These are phyloP conservation scores for Drosophila nebulosa DNA, from an alignment of 1,140 invertebrate genomes.

Conservation along the genomic window DNA sequence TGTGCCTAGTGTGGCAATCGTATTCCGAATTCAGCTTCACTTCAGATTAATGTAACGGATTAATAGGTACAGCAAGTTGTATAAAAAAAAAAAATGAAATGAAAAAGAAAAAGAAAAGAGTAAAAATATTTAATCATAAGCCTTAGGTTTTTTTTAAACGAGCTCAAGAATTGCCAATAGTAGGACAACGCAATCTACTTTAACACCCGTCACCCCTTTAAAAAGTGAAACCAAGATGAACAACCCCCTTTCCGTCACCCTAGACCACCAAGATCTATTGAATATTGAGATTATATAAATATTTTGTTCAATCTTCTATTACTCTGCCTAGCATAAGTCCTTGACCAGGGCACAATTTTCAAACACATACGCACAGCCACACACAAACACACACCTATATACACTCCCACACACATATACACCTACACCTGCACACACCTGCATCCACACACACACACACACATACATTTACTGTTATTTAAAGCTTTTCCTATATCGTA, in stretches of 20 bases:
- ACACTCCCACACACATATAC: neutral
- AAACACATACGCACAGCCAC: conserved; percentile 16
- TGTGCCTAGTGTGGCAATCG: neutral
- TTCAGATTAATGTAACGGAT: neutral
- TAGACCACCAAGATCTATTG: conserved; percentile 2
- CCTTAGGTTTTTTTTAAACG: conserved; percentile 40
- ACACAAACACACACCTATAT: neutral
- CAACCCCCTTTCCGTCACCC: neutral
- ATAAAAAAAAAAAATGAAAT: neutral
- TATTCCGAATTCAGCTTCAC: conserved; percentile 13
- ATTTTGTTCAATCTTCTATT: conserved; percentile 17
- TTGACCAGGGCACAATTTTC: conserved; percentile 13
- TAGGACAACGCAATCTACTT: conserved; percentile 1
- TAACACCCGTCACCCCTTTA: neutral
- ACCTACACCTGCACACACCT: conserved; percentile 24
- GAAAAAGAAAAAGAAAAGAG: neutral
- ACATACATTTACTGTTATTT: conserved; percentile 58
- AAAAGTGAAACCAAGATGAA: too few species aligned
- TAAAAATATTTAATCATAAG: conserved; percentile 59
- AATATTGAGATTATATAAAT: conserved; percentile 59
- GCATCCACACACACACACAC: conserved; percentile 15
- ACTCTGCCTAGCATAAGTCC: conserved; percentile 26
- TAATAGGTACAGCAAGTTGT: conserved; percentile 37
- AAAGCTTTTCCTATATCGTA: conserved; percentile 63
- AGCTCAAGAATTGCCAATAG: conserved; percentile 40